Percentiles rank a stretch among this genome's conserved stretches.
phyloP scores from a whole-genome alignment of 2,888 invertebrate species.

The Eueremaeus valkanovi region DNA sequence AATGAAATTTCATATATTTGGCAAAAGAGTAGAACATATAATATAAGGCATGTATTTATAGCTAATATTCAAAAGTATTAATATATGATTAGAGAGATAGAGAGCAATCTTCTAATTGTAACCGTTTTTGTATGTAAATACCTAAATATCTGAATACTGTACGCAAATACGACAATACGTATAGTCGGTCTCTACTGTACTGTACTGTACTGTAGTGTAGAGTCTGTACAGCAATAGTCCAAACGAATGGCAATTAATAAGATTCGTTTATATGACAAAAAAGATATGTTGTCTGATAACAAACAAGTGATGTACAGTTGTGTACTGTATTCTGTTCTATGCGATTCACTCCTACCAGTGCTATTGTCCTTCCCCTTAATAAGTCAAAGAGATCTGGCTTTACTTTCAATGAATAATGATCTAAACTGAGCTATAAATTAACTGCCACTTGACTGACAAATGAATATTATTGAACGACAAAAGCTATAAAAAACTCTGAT shows the following conservation, averaged over 20 bases:
- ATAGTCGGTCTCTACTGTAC: too few relatives aligned
- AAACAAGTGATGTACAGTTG: conserved; percentile 25
- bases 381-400: conserved; percentile 30
- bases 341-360: conserved; percentile 19
- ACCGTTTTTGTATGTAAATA: too few relatives aligned
- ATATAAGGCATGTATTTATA: too few relatives aligned
- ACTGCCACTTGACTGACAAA: conserved; percentile 26
- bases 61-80: too few relatives aligned
- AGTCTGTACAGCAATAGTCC: not conserved
- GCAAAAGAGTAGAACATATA: too few relatives aligned
- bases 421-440: conserved; percentile 17
- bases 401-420: conserved; percentile 17
- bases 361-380: conserved; percentile 23
- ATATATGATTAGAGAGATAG: too few relatives aligned
- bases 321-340: not conserved
- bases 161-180: too few relatives aligned
- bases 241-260: conserved; percentile 24
- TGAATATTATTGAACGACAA: conserved; percentile 28
- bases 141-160: too few relatives aligned
- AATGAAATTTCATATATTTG: too few relatives aligned
- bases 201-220: too few relatives aligned
- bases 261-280: not conserved
- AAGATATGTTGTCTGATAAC: conserved; percentile 26
- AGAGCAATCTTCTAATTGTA: too few relatives aligned
- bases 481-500: conserved; percentile 14